Conservation (phyloP, 2,113 vertebrate genomes). For the Felis catus region F.catus_Fca126_mat1.0 CM031419.1:150366001-150366500, state of each 20-base stretch:
- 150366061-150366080: neutral
- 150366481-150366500: neutral
- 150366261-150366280: neutral
- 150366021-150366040: neutral
- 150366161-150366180: neutral
- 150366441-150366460: neutral
- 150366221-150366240: neutral
- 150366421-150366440: neutral
- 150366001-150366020: neutral
- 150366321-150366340: conserved; percentile 1
- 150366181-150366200: neutral
- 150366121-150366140: neutral
- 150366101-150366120: neutral
- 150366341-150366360: neutral
- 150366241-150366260: neutral
- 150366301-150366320: conserved; percentile 4
- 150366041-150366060: neutral
- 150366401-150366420: neutral
- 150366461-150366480: neutral
- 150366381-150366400: neutral
- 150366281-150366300: neutral
- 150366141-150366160: neutral
- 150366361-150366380: neutral
- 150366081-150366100: neutral
- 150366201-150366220: neutral